Evolutionary conservation across 2,797 vertebrate genomes (phyloP).

Genomic region (Paramormyrops hopkinsi): DNA sequence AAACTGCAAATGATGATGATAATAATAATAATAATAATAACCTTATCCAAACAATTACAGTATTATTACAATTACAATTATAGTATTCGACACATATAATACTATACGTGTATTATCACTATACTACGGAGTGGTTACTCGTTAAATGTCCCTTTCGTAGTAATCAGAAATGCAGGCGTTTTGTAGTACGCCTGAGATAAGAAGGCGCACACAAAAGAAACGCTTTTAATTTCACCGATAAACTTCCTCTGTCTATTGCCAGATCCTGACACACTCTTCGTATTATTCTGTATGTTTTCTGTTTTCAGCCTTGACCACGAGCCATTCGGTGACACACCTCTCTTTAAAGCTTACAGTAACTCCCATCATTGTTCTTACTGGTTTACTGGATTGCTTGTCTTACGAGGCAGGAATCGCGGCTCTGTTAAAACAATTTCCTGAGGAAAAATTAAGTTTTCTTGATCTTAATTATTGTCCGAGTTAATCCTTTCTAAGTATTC

Average conservation of each 20-base stretch:
- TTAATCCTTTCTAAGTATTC: neutral
- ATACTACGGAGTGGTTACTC: neutral
- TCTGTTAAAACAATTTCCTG: neutral
- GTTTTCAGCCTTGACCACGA: neutral
- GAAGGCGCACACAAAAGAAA: neutral
- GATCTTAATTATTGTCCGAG: neutral
- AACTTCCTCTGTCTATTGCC: neutral
- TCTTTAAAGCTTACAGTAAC: neutral
- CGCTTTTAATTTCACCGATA: neutral
- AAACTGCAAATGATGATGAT: neutral
- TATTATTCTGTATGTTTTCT: neutral
- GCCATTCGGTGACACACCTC: neutral
- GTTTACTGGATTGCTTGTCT: neutral
- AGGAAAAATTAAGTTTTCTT: neutral
- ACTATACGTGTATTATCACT: neutral
- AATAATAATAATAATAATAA: neutral
- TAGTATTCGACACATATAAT: no score
- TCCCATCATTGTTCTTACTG: neutral
- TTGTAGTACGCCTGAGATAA: neutral
- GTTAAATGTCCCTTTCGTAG: neutral
- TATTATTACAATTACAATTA: neutral
- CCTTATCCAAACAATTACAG: neutral
- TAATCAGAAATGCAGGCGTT: neutral
- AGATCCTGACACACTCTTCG: neutral
- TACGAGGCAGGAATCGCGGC: neutral